These are phyloP conservation scores for Eurystomus glaucurus DNA, from an alignment of 2,797 vertebrate species.

Conservation along the genomic window DNA sequence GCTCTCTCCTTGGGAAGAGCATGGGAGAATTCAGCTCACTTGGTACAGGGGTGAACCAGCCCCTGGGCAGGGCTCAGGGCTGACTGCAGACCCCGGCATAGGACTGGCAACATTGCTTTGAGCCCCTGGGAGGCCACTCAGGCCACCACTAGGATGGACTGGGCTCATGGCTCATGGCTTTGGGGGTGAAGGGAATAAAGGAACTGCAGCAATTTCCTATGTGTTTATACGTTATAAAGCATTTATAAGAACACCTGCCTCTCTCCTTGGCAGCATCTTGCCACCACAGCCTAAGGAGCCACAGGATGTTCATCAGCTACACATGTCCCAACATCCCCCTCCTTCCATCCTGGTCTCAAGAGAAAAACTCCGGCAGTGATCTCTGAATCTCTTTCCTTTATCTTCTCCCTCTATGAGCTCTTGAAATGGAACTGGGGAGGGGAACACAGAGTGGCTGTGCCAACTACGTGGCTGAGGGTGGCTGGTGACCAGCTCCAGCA, in stretches of 20 bases:
- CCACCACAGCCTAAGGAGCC: rapidly evolving
- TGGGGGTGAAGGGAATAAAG: not conserved
- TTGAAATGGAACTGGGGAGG: not conserved
- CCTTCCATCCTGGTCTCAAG: not conserved
- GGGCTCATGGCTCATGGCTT: not conserved
- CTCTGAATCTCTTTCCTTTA: not conserved
- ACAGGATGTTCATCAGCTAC: not conserved
- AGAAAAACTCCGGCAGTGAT: not conserved
- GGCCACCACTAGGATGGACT: rapidly evolving
- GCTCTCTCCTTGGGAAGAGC: not conserved
- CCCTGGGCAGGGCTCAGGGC: not conserved
- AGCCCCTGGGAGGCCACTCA: not conserved
- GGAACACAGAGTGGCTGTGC: rapidly evolving
- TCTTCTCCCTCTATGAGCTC: not conserved
- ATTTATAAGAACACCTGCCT: constrained; percentile 30
- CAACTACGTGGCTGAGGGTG: rapidly evolving
- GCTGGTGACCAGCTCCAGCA: not conserved
- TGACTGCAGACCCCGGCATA: rapidly evolving
- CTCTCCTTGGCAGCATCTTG: not conserved
- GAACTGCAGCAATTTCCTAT: not conserved
- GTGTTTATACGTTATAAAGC: constrained; percentile 48
- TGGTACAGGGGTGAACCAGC: not conserved
- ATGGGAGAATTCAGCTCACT: constrained; percentile 8
- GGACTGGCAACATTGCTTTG: not conserved
- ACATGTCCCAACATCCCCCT: not conserved